phyloP scores from a whole-genome alignment of 2,797 vertebrate genomes.

The Ceryle rudis region DNA sequence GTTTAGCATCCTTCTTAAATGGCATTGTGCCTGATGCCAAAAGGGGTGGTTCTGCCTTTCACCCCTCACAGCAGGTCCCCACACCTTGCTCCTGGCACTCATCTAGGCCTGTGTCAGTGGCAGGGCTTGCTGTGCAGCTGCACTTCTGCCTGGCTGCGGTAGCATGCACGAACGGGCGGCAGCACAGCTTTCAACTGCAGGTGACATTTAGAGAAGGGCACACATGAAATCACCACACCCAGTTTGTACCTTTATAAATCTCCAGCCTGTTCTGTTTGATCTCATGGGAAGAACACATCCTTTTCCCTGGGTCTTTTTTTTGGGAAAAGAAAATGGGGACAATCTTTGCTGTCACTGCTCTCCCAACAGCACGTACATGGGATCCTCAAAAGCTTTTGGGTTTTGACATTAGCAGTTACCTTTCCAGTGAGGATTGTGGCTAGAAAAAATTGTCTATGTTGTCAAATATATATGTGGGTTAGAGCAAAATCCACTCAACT shows the following conservation, averaged over 20 bases:
- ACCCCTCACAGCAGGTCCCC: not conserved
- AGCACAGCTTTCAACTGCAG: not conserved
- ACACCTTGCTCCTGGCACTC: not conserved
- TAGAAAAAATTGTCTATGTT: not conserved
- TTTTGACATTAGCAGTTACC: not conserved
- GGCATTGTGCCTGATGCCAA: not conserved
- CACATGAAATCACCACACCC: rapidly evolving
- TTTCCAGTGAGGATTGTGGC: not conserved
- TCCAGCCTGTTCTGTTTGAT: not conserved
- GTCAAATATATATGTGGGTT: not conserved
- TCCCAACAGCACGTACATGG: not conserved
- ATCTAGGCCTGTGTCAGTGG: not conserved
- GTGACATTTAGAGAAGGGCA: not conserved
- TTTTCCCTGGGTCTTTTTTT: not conserved
- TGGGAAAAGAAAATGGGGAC: not conserved
- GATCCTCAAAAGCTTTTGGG: rapidly evolving
- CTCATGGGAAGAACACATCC: not conserved
- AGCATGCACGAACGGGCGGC: rapidly evolving
- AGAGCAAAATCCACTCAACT: not conserved
- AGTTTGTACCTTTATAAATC: not conserved
- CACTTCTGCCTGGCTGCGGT: not conserved
- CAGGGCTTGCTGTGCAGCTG: not conserved
- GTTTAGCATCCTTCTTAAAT: not conserved
- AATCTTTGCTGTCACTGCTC: not conserved
- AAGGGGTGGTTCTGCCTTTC: not conserved